Percentiles rank a stretch among this genome's conserved stretches.
These are phyloP conservation scores for Empis livida DNA, from an alignment of 2,888 invertebrate species.

Conservation along the genomic window DNA sequence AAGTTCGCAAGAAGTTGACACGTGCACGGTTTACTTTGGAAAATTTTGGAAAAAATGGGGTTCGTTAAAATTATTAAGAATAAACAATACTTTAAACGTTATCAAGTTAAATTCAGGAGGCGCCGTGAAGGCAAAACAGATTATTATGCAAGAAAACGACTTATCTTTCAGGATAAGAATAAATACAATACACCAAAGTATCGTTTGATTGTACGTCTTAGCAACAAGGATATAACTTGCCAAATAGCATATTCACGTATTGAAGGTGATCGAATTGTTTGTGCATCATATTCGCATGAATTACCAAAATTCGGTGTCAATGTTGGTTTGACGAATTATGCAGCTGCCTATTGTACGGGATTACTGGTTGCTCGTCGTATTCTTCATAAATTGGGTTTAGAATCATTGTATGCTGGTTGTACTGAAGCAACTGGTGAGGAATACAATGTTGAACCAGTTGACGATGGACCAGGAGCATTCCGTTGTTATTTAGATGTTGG, in stretches of 20 bases:
- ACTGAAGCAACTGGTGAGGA: slow-evolving; percentile 90
- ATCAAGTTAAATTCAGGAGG: slow-evolving; percentile 95
- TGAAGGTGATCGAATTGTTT: slow-evolving; percentile 94
- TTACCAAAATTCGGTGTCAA: slow-evolving; percentile 91
- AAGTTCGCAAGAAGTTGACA: no score
- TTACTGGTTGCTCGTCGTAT: slow-evolving; percentile 87
- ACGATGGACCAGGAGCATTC: slow-evolving; percentile 92
- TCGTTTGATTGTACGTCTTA: slow-evolving; percentile 91
- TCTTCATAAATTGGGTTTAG: slow-evolving; percentile 82
- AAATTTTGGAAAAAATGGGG: no score
- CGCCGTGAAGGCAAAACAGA: slow-evolving; percentile 98
- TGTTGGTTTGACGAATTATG: slow-evolving; percentile 98
- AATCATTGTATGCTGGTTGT: slow-evolving; percentile 76
- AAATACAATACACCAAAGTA: slow-evolving; percentile 99
- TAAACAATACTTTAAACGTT: slow-evolving; percentile 99
- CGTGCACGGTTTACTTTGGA: no score
- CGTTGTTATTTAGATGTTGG: slow-evolving; percentile 95
- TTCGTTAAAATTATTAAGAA: slow-evolving; percentile 99
- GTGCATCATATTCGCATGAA: slow-evolving; percentile 96
- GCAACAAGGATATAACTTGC: slow-evolving; percentile 95
- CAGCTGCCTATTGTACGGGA: slow-evolving; percentile 97
- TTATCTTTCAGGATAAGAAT: slow-evolving; percentile 97
- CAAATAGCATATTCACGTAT: slow-evolving; percentile 98
- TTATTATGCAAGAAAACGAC: slow-evolving; percentile 94
- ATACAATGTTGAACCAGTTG: slow-evolving; percentile 86